Percentiles rank a stretch among this genome's conserved stretches.
These are phyloP conservation scores for Solea solea DNA, from an alignment of 2,113 vertebrate genomes.

Conservation along the genomic window DNA sequence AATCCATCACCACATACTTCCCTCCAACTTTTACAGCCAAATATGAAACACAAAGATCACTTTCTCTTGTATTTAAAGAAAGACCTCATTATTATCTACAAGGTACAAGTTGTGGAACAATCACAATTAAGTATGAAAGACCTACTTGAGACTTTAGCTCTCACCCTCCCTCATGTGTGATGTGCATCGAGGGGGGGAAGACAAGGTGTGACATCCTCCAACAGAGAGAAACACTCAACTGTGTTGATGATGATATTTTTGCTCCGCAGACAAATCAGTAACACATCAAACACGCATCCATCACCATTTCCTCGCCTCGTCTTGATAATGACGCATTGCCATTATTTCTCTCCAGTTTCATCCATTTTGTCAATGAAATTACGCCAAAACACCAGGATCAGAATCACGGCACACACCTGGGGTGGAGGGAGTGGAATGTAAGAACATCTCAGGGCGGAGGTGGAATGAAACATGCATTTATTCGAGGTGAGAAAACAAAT, in stretches of 20 bases:
- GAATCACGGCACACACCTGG: constrained; percentile 14
- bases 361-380: background rate
- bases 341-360: background rate
- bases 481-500: constrained; percentile 18
- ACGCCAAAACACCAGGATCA: background rate
- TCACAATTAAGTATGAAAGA: too few species aligned
- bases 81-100: too few species aligned
- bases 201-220: constrained; percentile 29
- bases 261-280: constrained; percentile 5
- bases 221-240: background rate
- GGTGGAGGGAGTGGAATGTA: background rate
- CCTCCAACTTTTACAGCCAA: too few species aligned
- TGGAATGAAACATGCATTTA: constrained; percentile 1
- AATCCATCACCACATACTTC: too few species aligned
- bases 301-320: constrained; percentile 9
- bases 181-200: background rate
- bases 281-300: constrained; percentile 5
- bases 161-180: too few species aligned
- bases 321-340: background rate
- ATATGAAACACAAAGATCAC: too few species aligned
- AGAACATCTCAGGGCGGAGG: background rate
- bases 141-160: too few species aligned
- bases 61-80: too few species aligned
- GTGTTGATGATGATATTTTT: background rate
- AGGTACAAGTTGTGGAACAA: too few species aligned